These are phyloP conservation scores for Sorex maritimensis DNA, from an alignment of 2,797 vertebrate species.

Conservation along the genomic window DNA sequence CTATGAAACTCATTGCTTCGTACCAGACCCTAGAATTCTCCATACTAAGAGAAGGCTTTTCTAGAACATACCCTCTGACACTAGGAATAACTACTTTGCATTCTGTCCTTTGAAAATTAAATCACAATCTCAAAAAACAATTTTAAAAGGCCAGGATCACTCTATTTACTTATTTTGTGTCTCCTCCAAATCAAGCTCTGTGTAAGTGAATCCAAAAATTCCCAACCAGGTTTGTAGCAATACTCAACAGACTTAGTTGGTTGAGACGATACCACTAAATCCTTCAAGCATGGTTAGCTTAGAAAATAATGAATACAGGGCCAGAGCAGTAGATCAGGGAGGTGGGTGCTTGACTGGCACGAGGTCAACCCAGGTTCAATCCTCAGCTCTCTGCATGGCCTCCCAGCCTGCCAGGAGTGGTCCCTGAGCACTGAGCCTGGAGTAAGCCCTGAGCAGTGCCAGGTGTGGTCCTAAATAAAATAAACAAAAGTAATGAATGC, in stretches of 20 bases:
- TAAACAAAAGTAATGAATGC: too few relatives aligned
- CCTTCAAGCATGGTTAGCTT: background rate
- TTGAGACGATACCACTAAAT: background rate
- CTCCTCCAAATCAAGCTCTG: background rate
- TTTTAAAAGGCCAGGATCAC: conserved; percentile 32
- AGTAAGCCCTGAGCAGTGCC: too few relatives aligned
- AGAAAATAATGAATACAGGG: conserved; percentile 30
- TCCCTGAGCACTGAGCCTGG: too few relatives aligned
- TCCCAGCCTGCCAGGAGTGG: too few relatives aligned
- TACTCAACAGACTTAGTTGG: too few relatives aligned
- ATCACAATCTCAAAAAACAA: conserved; percentile 27
- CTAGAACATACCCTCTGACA: conserved; percentile 45
- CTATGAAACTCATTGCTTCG: too few relatives aligned
- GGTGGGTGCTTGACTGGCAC: too few relatives aligned
- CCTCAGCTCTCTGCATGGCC: too few relatives aligned
- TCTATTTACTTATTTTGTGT: background rate
- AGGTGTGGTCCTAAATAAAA: too few relatives aligned
- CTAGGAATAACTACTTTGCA: conserved; percentile 17
- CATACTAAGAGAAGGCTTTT: conserved; percentile 7
- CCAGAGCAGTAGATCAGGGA: too few relatives aligned
- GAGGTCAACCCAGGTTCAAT: too few relatives aligned
- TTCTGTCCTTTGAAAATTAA: conserved; percentile 50
- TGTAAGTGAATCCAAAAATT: background rate
- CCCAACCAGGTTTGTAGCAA: background rate
- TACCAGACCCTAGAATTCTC: background rate